Evolutionary conservation across 2,113 vertebrate species (phyloP).

Genomic region (Eulemur macaco): DNA sequence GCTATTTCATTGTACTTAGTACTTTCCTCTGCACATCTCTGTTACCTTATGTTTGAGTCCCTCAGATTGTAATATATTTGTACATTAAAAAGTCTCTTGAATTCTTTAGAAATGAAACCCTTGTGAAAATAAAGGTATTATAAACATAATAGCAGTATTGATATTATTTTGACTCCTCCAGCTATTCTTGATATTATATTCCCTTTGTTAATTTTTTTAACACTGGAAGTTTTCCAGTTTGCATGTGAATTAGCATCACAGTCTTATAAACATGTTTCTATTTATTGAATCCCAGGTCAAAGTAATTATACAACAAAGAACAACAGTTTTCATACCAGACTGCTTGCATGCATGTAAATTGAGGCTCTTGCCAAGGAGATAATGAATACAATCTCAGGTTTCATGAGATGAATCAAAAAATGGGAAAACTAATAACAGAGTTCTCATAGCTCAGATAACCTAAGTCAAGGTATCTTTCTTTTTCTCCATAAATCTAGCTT

Average conservation of each 20-base stretch:
- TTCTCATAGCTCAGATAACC: constrained; percentile 41
- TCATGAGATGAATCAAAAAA: constrained; percentile 71
- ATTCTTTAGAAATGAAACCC: constrained; percentile 56
- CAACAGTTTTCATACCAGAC: constrained; percentile 77
- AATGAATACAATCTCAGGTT: constrained; percentile 73
- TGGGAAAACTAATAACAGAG: constrained; percentile 49
- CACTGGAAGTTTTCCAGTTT: constrained; percentile 66
- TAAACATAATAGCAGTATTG: constrained; percentile 42
- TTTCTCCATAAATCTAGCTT: not conserved
- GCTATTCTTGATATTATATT: constrained; percentile 51
- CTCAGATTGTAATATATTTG: not conserved
- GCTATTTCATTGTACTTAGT: constrained; percentile 30
- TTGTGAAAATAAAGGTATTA: constrained; percentile 34
- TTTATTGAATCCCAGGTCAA: constrained; percentile 77
- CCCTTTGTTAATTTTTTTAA: constrained; percentile 73
- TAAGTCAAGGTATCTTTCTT: constrained; percentile 6
- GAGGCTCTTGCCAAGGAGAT: constrained; percentile 54
- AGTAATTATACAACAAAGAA: constrained; percentile 82
- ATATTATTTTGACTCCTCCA: constrained; percentile 68
- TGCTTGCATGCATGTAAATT: constrained; percentile 71
- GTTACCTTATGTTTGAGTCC: not conserved
- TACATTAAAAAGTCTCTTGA: constrained; percentile 15
- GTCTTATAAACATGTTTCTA: constrained; percentile 78
- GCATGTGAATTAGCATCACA: constrained; percentile 76
- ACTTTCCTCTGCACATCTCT: not conserved